A percentile compares a stretch with the other conserved stretches of the same genome.
These are phyloP conservation scores for Drosophila hamatofila DNA, from an alignment of 2,888 invertebrate genomes.

Conservation along the genomic window DNA sequence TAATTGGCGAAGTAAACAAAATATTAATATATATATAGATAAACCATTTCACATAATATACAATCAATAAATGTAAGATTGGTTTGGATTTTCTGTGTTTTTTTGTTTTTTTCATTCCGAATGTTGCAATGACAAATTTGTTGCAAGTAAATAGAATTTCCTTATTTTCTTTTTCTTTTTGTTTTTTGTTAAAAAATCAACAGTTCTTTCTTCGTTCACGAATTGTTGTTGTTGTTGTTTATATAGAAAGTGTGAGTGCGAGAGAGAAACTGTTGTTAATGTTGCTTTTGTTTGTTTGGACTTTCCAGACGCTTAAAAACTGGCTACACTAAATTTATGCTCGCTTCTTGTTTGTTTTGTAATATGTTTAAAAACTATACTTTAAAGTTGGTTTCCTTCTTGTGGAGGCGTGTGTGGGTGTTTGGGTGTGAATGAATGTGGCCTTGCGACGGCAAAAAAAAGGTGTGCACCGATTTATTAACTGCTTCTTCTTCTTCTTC, in stretches of 20 bases:
- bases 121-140: background rate
- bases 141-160: constrained; percentile 20
- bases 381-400: constrained; percentile 57
- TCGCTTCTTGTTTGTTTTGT: constrained; percentile 36
- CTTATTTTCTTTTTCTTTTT: background rate
- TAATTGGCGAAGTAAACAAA: constrained; percentile 22
- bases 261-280: constrained; percentile 26
- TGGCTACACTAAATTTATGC: constrained; percentile 64
- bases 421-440: constrained; percentile 38
- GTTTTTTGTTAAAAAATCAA: constrained; percentile 33
- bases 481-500: constrained; percentile 32
- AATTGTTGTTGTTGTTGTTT: constrained; percentile 6
- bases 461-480: background rate
- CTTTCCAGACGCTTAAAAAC: constrained; percentile 58
- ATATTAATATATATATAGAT: constrained; percentile 13
- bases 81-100: constrained; percentile 4
- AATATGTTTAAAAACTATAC: constrained; percentile 59
- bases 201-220: constrained; percentile 19
- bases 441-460: constrained; percentile 19
- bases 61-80: constrained; percentile 33
- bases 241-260: background rate
- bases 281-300: constrained; percentile 32
- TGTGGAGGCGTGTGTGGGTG: constrained; percentile 17
- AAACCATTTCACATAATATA: constrained; percentile 30
- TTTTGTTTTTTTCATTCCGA: constrained; percentile 1